Conservation (phyloP, 2,797 vertebrate species). For the Fundulus diaphanus region DNA sequence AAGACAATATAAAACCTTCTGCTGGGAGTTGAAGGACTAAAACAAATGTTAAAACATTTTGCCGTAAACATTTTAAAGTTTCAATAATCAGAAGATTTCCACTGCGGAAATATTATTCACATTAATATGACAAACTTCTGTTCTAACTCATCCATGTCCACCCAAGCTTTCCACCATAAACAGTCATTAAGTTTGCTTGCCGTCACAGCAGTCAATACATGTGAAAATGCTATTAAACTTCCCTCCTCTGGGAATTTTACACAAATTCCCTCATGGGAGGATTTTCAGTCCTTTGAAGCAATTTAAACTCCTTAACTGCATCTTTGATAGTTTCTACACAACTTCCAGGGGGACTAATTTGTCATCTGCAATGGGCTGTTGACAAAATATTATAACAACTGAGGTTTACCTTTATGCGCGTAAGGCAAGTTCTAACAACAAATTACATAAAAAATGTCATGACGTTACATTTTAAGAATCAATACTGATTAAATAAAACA, state of each 20-base stretch:
- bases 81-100: not conserved
- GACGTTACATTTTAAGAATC: not conserved
- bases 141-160: not conserved
- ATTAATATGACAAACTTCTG: not conserved
- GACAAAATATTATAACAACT: not conserved
- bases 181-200: not conserved
- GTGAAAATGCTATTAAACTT: not conserved
- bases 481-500: not conserved
- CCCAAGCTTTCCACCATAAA: not conserved
- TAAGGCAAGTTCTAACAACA: not conserved
- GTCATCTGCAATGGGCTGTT: not conserved
- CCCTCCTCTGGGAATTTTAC: conserved; percentile 2
- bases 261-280: not conserved
- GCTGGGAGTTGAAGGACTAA: conserved; percentile 21
- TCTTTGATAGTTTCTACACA: conserved; percentile 2
- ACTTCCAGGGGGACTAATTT: not conserved
- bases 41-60: conserved; percentile 1
- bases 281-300: conserved; percentile 1
- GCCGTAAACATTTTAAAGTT: not conserved
- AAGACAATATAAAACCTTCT: conserved; percentile 13
- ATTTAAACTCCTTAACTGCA: not conserved
- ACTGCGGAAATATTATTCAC: not conserved
- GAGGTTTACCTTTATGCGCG: not conserved
- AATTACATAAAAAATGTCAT: not conserved
- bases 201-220: not conserved